These are phyloP conservation scores for Tetramorium alpestre DNA, from an alignment of 1,140 invertebrate genomes.

Conservation along the genomic window DNA sequence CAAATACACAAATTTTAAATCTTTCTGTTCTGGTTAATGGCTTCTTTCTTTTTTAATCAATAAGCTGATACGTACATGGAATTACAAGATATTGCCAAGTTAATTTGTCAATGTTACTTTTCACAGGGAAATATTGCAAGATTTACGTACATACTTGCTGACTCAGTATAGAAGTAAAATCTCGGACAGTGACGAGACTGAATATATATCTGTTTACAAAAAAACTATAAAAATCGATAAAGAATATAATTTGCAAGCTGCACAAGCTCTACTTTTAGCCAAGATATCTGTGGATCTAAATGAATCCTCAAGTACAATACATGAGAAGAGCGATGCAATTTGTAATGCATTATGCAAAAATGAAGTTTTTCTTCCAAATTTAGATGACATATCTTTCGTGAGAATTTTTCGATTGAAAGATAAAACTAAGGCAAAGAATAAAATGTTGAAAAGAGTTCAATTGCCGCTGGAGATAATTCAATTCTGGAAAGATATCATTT, in stretches of 20 bases:
- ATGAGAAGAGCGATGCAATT: conserved; percentile 70
- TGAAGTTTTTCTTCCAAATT: conserved; percentile 78
- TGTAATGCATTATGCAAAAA: conserved; percentile 74
- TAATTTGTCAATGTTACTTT: conserved; percentile 37
- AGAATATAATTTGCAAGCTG: conserved; percentile 69
- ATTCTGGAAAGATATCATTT: conserved; percentile 86
- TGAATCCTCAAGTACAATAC: conserved; percentile 49
- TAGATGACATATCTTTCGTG: conserved; percentile 68
- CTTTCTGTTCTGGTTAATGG: too few relatives aligned
- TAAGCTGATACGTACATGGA: not conserved
- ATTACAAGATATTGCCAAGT: conserved; percentile 1
- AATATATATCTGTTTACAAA: not conserved
- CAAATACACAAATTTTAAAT: not conserved
- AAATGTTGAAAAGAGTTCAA: conserved; percentile 30
- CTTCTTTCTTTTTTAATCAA: too few relatives aligned
- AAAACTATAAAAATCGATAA: conserved; percentile 56
- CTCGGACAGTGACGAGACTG: conserved; percentile 17
- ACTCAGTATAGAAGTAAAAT: conserved; percentile 23
- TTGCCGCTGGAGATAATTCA: conserved; percentile 75
- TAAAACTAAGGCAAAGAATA: not conserved
- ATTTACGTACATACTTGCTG: conserved; percentile 63
- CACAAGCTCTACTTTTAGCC: conserved; percentile 70
- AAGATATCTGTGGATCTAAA: conserved; percentile 78
- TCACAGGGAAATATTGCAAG: conserved; percentile 70
- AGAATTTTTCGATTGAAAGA: conserved; percentile 71